Evolutionary conservation across 2,888 invertebrate species (phyloP).

Genomic region (Callosobruchus maculatus): DNA sequence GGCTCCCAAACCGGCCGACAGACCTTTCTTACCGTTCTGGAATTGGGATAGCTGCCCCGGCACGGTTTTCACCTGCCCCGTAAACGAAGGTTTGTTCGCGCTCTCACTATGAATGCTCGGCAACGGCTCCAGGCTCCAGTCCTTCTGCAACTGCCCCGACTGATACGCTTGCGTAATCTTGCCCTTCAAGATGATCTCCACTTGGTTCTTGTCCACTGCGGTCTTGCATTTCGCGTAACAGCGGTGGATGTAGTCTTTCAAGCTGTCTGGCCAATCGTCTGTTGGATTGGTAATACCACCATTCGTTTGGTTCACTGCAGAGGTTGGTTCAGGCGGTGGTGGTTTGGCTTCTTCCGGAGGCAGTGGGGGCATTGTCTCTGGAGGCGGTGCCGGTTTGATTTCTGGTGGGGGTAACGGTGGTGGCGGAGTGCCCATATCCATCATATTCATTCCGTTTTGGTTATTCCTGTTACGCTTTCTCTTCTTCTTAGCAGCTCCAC

Average conservation of each 20-base stretch:
- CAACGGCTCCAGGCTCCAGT: slow-evolving; percentile 93
- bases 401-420: slow-evolving; percentile 55
- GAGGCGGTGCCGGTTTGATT: slow-evolving; percentile 54
- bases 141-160: slow-evolving; percentile 83
- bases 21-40: slow-evolving; percentile 51
- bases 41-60: slow-evolving; percentile 57
- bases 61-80: slow-evolving; percentile 39
- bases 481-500: slow-evolving; percentile 68
- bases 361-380: slow-evolving; percentile 53
- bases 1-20: slow-evolving; percentile 52
- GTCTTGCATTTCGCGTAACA: slow-evolving; percentile 90
- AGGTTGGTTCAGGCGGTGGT: slow-evolving; percentile 21
- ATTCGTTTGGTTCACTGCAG: slow-evolving; percentile 18
- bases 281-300: slow-evolving; percentile 51
- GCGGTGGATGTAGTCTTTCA: slow-evolving; percentile 84
- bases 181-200: slow-evolving; percentile 90
- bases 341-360: slow-evolving; percentile 50
- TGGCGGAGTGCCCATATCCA: slow-evolving; percentile 13
- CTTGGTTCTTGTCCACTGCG: slow-evolving; percentile 86
- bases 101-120: slow-evolving; percentile 83
- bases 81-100: slow-evolving; percentile 39
- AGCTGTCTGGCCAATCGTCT: slow-evolving; percentile 74
- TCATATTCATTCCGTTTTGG: slow-evolving; percentile 26
- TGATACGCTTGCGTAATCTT: slow-evolving; percentile 89
- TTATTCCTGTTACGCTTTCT: slow-evolving; percentile 68